phyloP scores from a whole-genome alignment of 2,113 vertebrate genomes.

The Panthera tigris region DNA sequence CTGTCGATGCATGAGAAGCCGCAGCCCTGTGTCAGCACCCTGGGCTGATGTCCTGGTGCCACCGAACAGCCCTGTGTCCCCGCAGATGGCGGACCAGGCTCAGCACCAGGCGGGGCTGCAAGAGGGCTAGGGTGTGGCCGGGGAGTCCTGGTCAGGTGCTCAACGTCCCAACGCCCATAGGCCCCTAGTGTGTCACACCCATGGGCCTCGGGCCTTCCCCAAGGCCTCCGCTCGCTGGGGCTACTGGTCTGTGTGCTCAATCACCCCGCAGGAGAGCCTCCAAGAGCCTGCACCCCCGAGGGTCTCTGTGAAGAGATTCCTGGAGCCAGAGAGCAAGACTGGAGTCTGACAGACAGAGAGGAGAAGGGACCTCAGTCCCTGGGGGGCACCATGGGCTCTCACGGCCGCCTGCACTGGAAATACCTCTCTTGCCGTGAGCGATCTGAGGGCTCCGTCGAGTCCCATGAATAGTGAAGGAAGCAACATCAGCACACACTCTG shows the following conservation, averaged over 20 bases:
- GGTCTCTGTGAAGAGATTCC: background rate
- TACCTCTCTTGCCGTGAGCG: fast-evolving
- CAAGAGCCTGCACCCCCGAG: background rate
- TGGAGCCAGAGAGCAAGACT: fast-evolving
- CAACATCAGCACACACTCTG: fast-evolving
- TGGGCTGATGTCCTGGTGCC: no score
- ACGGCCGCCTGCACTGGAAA: fast-evolving
- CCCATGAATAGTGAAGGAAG: background rate
- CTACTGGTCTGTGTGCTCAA: fast-evolving
- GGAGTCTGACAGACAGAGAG: fast-evolving
- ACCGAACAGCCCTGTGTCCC: fast-evolving
- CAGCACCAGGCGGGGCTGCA: fast-evolving
- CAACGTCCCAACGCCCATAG: fast-evolving
- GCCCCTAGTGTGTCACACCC: fast-evolving
- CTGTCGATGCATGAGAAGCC: fast-evolving
- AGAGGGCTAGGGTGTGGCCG: fast-evolving
- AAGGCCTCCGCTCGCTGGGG: fast-evolving
- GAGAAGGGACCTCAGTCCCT: fast-evolving
- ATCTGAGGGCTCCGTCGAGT: fast-evolving
- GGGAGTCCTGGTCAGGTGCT: background rate
- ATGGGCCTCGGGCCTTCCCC: background rate
- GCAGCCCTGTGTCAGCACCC: background rate
- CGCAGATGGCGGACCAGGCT: fast-evolving
- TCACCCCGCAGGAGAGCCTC: background rate
- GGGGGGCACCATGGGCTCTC: fast-evolving